Evolutionary conservation across 23 tunicate genomes (phyloP), one percentile per base, ranked within the genome.

Genomic region (Trididemnum nubilum): DNA sequence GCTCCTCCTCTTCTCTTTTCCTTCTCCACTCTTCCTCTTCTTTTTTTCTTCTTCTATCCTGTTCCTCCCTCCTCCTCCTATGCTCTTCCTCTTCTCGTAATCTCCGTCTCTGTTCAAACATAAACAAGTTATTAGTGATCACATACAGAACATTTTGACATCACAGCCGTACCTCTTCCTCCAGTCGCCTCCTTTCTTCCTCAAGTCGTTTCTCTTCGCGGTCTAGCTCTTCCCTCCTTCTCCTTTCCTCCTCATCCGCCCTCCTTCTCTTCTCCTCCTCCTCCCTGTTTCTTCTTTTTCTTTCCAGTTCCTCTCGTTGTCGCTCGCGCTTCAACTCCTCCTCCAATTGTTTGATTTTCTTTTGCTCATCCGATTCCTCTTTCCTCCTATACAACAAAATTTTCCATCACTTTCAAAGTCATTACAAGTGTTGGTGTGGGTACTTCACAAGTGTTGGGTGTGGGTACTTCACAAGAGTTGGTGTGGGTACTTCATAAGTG

Each of bases 191-290:
- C 61, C 87, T 71, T 57, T 88, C 98, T 38, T 92, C 88, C 60
- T 89, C 98, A 44, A 84, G 40, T 33, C 80, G 69, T 78, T 84
- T 89, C 50, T 78, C 71, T 71, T 89, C 95, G 34, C 79, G 81
- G 44, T 85, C 89, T 28, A 89, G 58, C 32, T 89, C 95, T 72
- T 73, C 76, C 83, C 77, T 40, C 76, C 88, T 28, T 33, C 67
- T 63, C n/a, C 81, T 51, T 49, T 86, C 87, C 51, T 93, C 98
- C 22, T 79, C 93, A 61, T 87, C 97, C 30, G 89, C 90, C 75
- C 80, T 78, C 69, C 79, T 79, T 49, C 86, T 88, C 57, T 85
- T 86, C 51, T 85, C 89, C 65, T 87, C 98, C 35, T 93, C 98
- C 35, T 85, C 98, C 31, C 82, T 76, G 50, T 60, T 9, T 76